These are phyloP conservation scores for Epinephelus cyanopodus DNA, from an alignment of 2,113 vertebrate genomes.

Conservation along the genomic window DNA sequence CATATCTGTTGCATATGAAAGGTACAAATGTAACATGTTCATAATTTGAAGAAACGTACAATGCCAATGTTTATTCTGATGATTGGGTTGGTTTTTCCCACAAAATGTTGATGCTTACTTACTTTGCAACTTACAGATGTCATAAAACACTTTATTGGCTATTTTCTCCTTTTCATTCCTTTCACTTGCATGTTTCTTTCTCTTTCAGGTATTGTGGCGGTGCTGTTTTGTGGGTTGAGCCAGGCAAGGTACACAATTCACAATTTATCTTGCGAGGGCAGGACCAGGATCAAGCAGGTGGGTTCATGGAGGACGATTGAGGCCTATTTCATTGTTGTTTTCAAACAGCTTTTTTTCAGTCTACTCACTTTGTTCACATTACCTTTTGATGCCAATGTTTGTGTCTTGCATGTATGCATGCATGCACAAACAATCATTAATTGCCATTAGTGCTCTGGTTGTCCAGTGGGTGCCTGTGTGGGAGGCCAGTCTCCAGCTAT, in stretches of 20 bases:
- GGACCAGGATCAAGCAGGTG: constrained; percentile 89
- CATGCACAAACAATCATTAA: constrained; percentile 49
- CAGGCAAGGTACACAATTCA: constrained; percentile 91
- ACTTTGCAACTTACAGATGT: background rate
- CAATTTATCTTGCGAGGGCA: constrained; percentile 88
- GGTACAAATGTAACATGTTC: too few species aligned
- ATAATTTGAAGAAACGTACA: too few species aligned
- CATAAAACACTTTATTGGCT: background rate
- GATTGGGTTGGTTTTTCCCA: background rate
- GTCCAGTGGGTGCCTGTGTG: constrained; percentile 55
- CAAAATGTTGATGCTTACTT: constrained; percentile 4
- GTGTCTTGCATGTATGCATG: background rate
- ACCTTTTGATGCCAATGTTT: constrained; percentile 21
- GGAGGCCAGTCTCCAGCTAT: constrained; percentile 60
- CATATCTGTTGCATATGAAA: too few species aligned
- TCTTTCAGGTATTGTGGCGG: constrained; percentile 89
- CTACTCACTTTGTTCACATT: constrained; percentile 20
- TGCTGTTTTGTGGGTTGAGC: constrained; percentile 91
- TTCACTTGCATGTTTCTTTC: background rate
- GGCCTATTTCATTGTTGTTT: background rate
- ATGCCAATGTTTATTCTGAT: too few species aligned
- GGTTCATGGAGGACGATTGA: background rate
- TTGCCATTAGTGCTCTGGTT: constrained; percentile 53
- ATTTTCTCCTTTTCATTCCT: background rate
- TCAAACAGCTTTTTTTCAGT: constrained; percentile 20